Evolutionary conservation across 2,888 invertebrate genomes (phyloP), one percentile per base, ranked within the genome.

Genomic region (Rutpela maculata): DNA sequence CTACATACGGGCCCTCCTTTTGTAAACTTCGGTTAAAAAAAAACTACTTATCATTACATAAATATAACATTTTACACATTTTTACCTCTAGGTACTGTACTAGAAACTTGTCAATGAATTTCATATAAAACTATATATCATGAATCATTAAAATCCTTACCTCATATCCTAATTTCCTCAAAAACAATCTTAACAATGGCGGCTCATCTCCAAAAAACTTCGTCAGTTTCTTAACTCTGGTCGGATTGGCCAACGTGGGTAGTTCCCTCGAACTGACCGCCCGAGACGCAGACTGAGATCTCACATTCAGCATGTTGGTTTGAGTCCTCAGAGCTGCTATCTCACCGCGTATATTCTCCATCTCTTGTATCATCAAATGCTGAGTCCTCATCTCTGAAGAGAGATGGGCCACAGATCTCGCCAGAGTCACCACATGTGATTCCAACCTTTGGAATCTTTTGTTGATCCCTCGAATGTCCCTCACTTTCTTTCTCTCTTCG

Each of bases 161-260:
- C 94, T 97, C 97, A 90, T 97, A 98, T 86, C 97, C 97, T 82
- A 98, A 92, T 90, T 96, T 96, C 90, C 96, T 95, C 72, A 98
- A 92, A 91, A 97, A 98, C 76, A 97, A 92, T 89, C 97, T 92
- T 90, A 97, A 93, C 82, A 97, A 92, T 11, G 97, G 97, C 38
- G 97, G 97, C 89, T 98, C 97, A 89, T 96, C 96, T 31, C 97
- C 98, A 91, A 98, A 98, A 92, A 98, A 97, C 92, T 97, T 96
- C 76, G 97, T 97, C 81, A 97, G 92, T 85, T 97, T 95, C 89
- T 96, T 96, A 19, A 97, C 96, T 78, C 97, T 91, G 81, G 95
- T 95, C 0, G 97, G 97, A 90, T 97, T 97, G 82, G 96, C 95
- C 86, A 97, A 92, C 71, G 94, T 94, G 83, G 93, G 94, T 63